These are phyloP conservation scores for Apis laboriosa DNA, from an alignment of 1,140 invertebrate genomes.

Conservation along the genomic window DNA sequence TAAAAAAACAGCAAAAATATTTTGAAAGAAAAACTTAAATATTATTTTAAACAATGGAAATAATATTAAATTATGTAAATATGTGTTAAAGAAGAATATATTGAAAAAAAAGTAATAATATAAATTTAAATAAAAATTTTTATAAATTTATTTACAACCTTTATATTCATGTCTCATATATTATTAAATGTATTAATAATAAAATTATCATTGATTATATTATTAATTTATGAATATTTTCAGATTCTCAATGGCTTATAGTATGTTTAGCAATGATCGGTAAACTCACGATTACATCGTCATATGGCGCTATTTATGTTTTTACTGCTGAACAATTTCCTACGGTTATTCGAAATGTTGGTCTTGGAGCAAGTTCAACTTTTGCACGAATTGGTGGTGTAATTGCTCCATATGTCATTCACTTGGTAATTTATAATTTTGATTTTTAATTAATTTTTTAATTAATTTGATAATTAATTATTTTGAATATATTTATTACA, in stretches of 20 bases:
- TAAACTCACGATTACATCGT: slow-evolving; percentile 91
- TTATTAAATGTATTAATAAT: not conserved
- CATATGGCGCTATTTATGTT: slow-evolving; percentile 90
- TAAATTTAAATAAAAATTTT: too few species aligned
- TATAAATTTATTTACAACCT: too few species aligned
- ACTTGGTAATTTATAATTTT: slow-evolving; percentile 79
- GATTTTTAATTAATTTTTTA: too few species aligned
- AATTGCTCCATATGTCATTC: slow-evolving; percentile 87
- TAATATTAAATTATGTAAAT: too few species aligned
- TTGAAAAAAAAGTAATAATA: too few species aligned
- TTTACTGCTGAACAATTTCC: slow-evolving; percentile 93
- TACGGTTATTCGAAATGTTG: slow-evolving; percentile 90
- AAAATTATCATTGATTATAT: not conserved
- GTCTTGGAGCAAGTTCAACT: slow-evolving; percentile 89
- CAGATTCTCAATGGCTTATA: slow-evolving; percentile 83
- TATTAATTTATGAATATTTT: slow-evolving; percentile 55
- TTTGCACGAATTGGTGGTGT: slow-evolving; percentile 90
- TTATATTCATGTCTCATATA: too few species aligned
- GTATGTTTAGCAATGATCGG: slow-evolving; percentile 89
- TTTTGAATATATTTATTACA: not conserved
- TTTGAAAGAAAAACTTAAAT: too few species aligned
- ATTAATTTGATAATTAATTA: too few species aligned
- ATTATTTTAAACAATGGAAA: too few species aligned
- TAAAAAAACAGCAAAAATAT: too few species aligned
- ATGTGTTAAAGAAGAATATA: too few species aligned